Percentiles rank a stretch among this genome's conserved stretches.
Evolutionary conservation across 1,140 invertebrate genomes (phyloP).

Genomic region (Drosophila virilis): DNA sequence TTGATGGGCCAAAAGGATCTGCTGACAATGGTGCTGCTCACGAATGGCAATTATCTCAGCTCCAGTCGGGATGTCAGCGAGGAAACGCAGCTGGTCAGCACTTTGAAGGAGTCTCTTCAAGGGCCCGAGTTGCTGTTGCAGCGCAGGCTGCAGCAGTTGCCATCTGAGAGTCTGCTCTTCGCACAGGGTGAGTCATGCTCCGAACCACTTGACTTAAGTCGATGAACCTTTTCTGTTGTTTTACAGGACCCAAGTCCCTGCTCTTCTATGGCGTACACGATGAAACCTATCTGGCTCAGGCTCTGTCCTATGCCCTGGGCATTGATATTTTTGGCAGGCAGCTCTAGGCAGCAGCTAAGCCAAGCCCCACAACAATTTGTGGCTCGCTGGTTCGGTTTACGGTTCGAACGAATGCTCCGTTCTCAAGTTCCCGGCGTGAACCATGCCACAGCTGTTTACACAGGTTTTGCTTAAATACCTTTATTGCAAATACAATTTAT

Average conservation of each 20-base stretch:
- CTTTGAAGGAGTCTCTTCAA: constrained; percentile 20
- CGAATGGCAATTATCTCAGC: constrained; percentile 38
- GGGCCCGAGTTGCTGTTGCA: constrained; percentile 35
- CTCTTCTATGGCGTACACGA: constrained; percentile 64
- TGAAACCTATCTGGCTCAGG: constrained; percentile 68
- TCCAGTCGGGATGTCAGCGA: constrained; percentile 50
- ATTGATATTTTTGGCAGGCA: constrained; percentile 27
- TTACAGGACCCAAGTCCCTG: constrained; percentile 58
- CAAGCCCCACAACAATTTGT: too few relatives aligned
- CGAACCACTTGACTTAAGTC: not conserved
- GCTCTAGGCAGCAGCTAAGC: not conserved
- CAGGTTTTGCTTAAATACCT: too few relatives aligned
- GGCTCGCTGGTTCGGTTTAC: too few relatives aligned
- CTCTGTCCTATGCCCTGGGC: constrained; percentile 55
- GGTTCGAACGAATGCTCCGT: too few relatives aligned
- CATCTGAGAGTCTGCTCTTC: constrained; percentile 60
- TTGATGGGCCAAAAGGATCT: constrained; percentile 22
- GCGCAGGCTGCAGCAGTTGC: constrained; percentile 24
- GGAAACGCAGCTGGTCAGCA: constrained; percentile 41
- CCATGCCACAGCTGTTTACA: too few relatives aligned
- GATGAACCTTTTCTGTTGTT: too few relatives aligned
- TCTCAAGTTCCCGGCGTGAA: too few relatives aligned
- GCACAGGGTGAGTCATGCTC: constrained; percentile 45
- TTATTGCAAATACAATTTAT: too few relatives aligned
- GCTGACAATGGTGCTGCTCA: constrained; percentile 49